These are phyloP conservation scores for Tortricodes alternella DNA, from an alignment of 2,888 invertebrate genomes.

Conservation along the genomic window DNA sequence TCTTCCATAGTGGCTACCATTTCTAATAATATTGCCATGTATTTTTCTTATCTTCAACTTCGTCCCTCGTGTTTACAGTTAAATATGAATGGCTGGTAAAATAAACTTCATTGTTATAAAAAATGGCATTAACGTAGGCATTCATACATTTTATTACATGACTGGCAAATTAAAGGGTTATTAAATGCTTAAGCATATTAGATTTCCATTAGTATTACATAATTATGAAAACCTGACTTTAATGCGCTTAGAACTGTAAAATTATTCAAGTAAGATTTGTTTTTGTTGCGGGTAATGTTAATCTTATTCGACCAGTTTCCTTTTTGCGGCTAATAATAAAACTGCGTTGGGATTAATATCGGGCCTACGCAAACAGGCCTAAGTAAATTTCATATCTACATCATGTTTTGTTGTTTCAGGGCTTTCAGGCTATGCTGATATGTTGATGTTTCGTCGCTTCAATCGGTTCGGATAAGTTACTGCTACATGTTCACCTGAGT, in stretches of 20 bases:
- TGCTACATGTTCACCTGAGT: too few relatives aligned
- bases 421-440: slow-evolving; percentile 33
- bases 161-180: too few relatives aligned
- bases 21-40: too few relatives aligned
- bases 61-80: too few relatives aligned
- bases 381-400: slow-evolving; percentile 52
- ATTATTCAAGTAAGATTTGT: slow-evolving; percentile 8
- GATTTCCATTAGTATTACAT: too few relatives aligned
- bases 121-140: too few relatives aligned
- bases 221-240: background rate
- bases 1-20: too few relatives aligned
- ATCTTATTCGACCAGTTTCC: slow-evolving; percentile 8
- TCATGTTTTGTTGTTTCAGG: slow-evolving; percentile 48
- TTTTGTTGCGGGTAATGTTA: background rate
- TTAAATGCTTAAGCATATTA: too few relatives aligned
- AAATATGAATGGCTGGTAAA: too few relatives aligned
- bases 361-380: slow-evolving; percentile 44
- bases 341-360: slow-evolving; percentile 32
- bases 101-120: too few relatives aligned
- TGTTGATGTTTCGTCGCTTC: slow-evolving; percentile 2
- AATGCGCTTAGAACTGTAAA: slow-evolving; percentile 1
- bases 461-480: background rate
- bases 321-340: slow-evolving; percentile 28
- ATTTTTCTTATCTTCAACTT: too few relatives aligned
- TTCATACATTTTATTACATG: too few relatives aligned